These are phyloP conservation scores for Varanus komodoensis DNA, from an alignment of 2,113 vertebrate species.

Conservation along the genomic window DNA sequence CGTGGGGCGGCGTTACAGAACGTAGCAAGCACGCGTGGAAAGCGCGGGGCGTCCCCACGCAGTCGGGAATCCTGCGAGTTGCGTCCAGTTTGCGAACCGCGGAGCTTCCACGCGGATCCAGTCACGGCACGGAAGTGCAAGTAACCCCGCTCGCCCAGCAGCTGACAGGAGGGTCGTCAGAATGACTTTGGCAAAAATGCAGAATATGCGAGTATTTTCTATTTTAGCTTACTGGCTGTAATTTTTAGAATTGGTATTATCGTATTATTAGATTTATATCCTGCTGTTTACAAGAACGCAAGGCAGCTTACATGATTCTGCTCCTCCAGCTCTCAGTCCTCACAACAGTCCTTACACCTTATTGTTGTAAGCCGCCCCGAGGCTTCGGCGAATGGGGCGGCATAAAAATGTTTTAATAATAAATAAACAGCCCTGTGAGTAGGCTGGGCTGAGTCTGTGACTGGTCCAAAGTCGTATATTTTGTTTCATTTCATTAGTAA, in stretches of 20 bases:
- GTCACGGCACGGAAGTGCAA: background rate
- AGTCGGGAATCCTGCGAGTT: too few species aligned
- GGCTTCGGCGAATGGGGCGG: too few species aligned
- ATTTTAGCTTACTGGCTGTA: background rate
- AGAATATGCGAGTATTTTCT: background rate
- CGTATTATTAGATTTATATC: background rate
- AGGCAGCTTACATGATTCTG: too few species aligned
- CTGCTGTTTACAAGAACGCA: too few species aligned
- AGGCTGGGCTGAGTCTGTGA: too few species aligned
- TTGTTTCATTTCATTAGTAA: background rate
- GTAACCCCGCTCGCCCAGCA: background rate
- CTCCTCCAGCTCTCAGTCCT: too few species aligned
- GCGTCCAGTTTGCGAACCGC: background rate
- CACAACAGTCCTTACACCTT: too few species aligned
- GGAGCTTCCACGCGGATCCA: background rate
- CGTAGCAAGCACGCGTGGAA: background rate
- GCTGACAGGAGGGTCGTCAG: background rate
- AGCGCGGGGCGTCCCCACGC: background rate
- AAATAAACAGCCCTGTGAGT: too few species aligned
- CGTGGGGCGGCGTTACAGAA: background rate
- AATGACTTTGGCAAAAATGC: background rate
- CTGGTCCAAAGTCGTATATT: background rate
- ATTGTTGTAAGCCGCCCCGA: too few species aligned
- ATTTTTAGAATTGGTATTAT: background rate
- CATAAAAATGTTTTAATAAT: too few species aligned